A percentile compares a stretch with the other conserved stretches of the same genome.
phyloP scores from a whole-genome alignment of 2,888 invertebrate species.

The Galerucella nymphaeae region DNA sequence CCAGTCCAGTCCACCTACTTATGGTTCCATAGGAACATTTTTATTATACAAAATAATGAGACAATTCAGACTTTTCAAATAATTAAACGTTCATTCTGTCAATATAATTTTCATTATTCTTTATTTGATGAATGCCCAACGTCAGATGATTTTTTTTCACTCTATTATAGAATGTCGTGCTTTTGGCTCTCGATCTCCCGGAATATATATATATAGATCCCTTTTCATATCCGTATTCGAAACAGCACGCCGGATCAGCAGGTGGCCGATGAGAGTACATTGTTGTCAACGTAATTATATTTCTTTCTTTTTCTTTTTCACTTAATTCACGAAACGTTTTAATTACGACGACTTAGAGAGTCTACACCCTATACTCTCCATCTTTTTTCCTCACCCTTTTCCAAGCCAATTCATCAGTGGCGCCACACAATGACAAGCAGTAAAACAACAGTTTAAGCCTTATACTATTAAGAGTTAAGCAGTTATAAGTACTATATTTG shows the following conservation, averaged over 20 bases:
- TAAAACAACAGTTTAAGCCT: no score
- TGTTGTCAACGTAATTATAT: constrained; percentile 61
- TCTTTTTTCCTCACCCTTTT: constrained; percentile 33
- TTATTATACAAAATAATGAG: no score
- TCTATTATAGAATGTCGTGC: background rate
- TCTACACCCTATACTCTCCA: constrained; percentile 44
- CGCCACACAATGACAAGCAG: background rate
- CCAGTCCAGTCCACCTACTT: no score
- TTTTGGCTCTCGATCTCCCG: constrained; percentile 3
- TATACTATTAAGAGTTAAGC: no score
- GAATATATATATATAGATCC: constrained; percentile 6
- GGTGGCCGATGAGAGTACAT: constrained; percentile 60
- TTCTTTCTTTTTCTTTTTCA: constrained; percentile 55
- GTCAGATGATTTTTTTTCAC: background rate
- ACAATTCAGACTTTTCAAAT: no score
- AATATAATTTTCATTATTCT: background rate
- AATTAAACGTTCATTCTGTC: no score
- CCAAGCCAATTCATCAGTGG: constrained; percentile 10
- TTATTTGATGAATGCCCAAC: background rate
- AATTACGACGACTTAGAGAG: constrained; percentile 59
- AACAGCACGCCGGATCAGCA: constrained; percentile 53
- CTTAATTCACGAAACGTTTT: constrained; percentile 58
- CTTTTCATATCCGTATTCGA: constrained; percentile 8
- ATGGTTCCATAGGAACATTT: no score
- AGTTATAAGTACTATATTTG: no score